Evolutionary conservation across 2,888 invertebrate genomes (phyloP).

Genomic region (Eristalinus aeneus): DNA sequence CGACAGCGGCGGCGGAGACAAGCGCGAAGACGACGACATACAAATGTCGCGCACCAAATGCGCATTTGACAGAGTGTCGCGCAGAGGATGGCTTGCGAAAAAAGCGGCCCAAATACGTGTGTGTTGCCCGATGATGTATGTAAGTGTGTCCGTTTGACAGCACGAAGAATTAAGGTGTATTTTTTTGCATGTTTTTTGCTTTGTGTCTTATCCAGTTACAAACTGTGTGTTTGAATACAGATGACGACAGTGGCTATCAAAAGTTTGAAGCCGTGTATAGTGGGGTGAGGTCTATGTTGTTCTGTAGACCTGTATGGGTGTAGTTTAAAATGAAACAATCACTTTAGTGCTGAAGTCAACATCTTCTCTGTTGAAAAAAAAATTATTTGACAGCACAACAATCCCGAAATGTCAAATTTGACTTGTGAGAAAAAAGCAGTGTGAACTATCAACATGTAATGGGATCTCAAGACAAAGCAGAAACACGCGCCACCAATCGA

Average conservation of each 20-base stretch:
- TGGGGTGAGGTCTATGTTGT: no score
- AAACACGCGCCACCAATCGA: no score
- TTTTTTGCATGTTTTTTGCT: constrained; percentile 8
- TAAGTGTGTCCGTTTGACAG: constrained; percentile 38
- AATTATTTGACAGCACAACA: no score
- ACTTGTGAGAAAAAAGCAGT: no score
- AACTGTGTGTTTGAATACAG: not conserved
- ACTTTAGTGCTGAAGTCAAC: no score
- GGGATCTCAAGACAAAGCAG: no score
- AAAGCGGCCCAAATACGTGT: constrained; percentile 39
- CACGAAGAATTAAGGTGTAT: constrained; percentile 32
- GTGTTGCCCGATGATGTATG: not conserved
- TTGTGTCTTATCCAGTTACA: constrained; percentile 49
- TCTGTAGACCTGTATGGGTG: no score
- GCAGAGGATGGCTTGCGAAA: constrained; percentile 10
- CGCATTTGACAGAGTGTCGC: constrained; percentile 59
- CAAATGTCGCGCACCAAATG: constrained; percentile 56
- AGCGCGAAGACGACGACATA: constrained; percentile 19
- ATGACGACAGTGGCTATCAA: constrained; percentile 19
- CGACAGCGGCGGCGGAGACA: not conserved
- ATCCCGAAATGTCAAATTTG: no score
- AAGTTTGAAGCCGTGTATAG: not conserved
- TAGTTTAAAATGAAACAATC: no score
- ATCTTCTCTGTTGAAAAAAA: no score
- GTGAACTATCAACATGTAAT: no score